Evolutionary conservation across 53 echinoderm and acorn worm species (phyloP).

Genomic region (Temnopleurus reevesii): DNA sequence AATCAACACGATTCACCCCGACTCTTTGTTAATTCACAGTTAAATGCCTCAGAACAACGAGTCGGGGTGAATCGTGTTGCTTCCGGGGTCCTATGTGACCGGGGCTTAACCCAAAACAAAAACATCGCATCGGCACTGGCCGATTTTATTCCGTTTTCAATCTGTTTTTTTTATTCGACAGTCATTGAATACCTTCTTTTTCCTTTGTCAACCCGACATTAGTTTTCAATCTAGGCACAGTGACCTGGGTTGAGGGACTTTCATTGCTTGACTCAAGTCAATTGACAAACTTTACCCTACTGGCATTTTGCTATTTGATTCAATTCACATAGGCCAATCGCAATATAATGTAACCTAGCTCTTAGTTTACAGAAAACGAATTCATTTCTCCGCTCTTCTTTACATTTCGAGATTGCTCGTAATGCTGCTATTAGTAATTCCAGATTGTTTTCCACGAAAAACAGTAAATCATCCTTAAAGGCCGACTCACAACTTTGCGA

Average conservation of each 20-base stretch:
- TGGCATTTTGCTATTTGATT: not conserved
- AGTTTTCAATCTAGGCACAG: not conserved
- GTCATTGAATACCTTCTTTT: not conserved
- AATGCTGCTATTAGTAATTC: too few relatives aligned
- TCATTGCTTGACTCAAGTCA: not conserved
- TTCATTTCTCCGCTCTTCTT: not conserved
- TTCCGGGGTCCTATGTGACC: too few relatives aligned
- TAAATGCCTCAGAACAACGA: too few relatives aligned
- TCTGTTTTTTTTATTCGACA: not conserved
- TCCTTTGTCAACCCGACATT: not conserved
- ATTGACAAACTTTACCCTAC: not conserved
- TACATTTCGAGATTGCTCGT: too few relatives aligned
- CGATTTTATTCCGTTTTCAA: not conserved
- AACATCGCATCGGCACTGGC: not conserved
- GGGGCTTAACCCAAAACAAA: not conserved
- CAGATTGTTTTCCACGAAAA: too few relatives aligned
- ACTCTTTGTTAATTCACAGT: too few relatives aligned
- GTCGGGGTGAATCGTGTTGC: too few relatives aligned
- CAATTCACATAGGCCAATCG: not conserved
- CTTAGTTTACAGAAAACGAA: not conserved
- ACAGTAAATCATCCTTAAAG: too few relatives aligned
- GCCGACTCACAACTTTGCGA: too few relatives aligned
- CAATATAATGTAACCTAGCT: not conserved
- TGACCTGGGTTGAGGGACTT: not conserved
- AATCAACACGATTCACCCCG: too few relatives aligned